A percentile compares a stretch with the other conserved stretches of the same genome.
Conservation (phyloP, 1,140 invertebrate species). For the Phortica variegata region DNA sequence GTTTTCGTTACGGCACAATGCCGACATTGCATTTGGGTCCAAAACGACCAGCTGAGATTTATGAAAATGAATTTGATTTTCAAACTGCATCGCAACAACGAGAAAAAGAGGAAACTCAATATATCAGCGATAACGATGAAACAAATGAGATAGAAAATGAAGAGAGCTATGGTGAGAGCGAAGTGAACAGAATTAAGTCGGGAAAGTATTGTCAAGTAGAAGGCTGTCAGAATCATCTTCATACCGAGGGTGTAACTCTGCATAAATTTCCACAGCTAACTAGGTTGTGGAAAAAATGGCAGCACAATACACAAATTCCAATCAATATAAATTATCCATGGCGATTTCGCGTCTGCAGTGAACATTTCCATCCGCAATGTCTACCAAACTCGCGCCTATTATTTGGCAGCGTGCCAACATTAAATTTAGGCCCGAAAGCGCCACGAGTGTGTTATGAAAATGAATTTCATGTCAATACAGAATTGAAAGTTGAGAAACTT, state of each 20-base stretch:
- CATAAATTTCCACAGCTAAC: constrained; percentile 38
- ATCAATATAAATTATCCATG: constrained; percentile 32
- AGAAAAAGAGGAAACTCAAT: constrained; percentile 3
- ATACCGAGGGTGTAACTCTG: constrained; percentile 33
- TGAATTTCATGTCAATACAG: constrained; percentile 26
- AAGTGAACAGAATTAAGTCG: constrained; percentile 16
- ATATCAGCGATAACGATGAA: neutral
- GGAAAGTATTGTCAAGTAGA: constrained; percentile 42
- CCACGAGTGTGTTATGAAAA: constrained; percentile 29
- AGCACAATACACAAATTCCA: constrained; percentile 42
- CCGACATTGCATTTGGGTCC: constrained; percentile 34
- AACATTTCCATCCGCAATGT: constrained; percentile 42
- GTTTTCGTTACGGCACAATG: constrained; percentile 30
- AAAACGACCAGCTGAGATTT: constrained; percentile 18
- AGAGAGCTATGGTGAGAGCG: neutral
- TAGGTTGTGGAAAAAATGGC: constrained; percentile 40
- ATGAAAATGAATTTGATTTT: constrained; percentile 28
- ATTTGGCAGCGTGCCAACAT: constrained; percentile 44
- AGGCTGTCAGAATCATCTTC: constrained; percentile 33
- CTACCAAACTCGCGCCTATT: constrained; percentile 31
- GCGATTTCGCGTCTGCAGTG: constrained; percentile 47
- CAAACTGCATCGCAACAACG: neutral
- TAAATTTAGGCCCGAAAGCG: constrained; percentile 35
- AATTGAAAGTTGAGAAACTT: too few species aligned
- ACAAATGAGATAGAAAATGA: neutral